Evolutionary conservation across 2,888 invertebrate genomes (phyloP), one percentile per base, ranked within the genome.

Genomic region (Phytoseiulus persimilis): DNA sequence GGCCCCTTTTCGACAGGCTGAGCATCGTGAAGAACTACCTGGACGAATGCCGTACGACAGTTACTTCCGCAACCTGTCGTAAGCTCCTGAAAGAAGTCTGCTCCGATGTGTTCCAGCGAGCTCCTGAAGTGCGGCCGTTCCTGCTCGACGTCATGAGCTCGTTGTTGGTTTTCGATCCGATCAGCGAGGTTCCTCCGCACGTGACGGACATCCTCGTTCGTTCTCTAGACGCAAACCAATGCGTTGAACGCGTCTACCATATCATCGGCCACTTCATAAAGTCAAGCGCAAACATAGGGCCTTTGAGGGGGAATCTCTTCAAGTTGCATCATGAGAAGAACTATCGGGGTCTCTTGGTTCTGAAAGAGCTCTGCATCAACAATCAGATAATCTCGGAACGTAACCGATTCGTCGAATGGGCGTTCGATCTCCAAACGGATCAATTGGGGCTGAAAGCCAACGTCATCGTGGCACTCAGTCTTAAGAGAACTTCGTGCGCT

Each of bases 1-100:
- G 83, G 83, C 1, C 9, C 11, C 18, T 23, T 65, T 87, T 33
- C 45, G 5, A 5, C 45, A 87, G 87, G 87, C 23, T 87, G 87
- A 45, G 45, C n/a, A 31, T 87, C n/a, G 87, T 87, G 87, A 33
- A 87, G 87, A 87, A 14, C 33, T 87, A 87, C 32, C 32, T 87
- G n/a, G 87, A 32, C 5, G 45, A 87, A 33, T 87, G 87, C 33
- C 87, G 31, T 33, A n/a, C 87, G 1, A 87, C 87, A 23, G 87
- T 87, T 9, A 87, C 87, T 0, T 45, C 87, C 6, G 32, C 32
- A 0, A 45, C 87, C 14, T 87, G 87, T n/a, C n/a, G 45, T 9
- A 87, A n/a, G 23, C 87, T 87, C n/a, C 32, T 87, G 0, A 33
- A 87, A 45, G 87, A 87, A 32, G 87, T 87, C 32, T 87, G 87